A percentile compares a stretch with the other conserved stretches of the same genome.
phyloP scores from a whole-genome alignment of 2,888 invertebrate species.

The Sphaerophoria rueppellii region DNA sequence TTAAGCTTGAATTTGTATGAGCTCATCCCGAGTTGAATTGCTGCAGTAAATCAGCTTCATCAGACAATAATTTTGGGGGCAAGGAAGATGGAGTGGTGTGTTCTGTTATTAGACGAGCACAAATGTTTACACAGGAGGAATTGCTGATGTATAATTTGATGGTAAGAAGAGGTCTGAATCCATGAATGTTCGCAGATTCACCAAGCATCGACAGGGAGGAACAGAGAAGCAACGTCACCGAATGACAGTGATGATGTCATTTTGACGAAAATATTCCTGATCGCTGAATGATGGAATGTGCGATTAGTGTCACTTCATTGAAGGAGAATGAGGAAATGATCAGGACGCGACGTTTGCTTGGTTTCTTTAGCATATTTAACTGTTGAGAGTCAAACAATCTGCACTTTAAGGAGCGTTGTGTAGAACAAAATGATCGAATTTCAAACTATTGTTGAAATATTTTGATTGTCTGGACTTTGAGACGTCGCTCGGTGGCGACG shows the following conservation, averaged over 20 bases:
- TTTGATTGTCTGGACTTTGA: too few relatives aligned
- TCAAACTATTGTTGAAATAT: too few relatives aligned
- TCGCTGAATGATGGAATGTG: conserved; percentile 66
- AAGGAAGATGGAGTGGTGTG: conserved; percentile 17
- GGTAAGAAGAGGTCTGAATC: conserved; percentile 51
- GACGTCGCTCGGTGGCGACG: too few relatives aligned
- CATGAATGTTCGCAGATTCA: conserved; percentile 26
- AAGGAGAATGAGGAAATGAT: conserved; percentile 57
- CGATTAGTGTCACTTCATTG: conserved; percentile 57
- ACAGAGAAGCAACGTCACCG: background rate
- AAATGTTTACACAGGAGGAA: conserved; percentile 71
- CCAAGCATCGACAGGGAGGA: background rate
- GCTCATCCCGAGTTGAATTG: conserved; percentile 47
- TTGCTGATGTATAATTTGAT: conserved; percentile 69
- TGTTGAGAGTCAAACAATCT: too few relatives aligned
- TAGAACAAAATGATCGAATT: too few relatives aligned
- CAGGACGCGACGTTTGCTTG: background rate
- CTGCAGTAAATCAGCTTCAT: conserved; percentile 64
- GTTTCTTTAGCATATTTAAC: background rate
- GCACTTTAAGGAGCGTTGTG: too few relatives aligned
- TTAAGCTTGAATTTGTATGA: conserved; percentile 46
- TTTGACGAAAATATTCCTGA: conserved; percentile 69
- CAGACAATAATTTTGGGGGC: conserved; percentile 39
- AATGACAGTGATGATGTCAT: conserved; percentile 72
- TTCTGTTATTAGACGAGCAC: conserved; percentile 68